Percentiles rank a stretch among this genome's conserved stretches.
These are phyloP conservation scores for Stegostoma tigrinum DNA, from an alignment of 2,113 vertebrate genomes.

Conservation along the genomic window DNA sequence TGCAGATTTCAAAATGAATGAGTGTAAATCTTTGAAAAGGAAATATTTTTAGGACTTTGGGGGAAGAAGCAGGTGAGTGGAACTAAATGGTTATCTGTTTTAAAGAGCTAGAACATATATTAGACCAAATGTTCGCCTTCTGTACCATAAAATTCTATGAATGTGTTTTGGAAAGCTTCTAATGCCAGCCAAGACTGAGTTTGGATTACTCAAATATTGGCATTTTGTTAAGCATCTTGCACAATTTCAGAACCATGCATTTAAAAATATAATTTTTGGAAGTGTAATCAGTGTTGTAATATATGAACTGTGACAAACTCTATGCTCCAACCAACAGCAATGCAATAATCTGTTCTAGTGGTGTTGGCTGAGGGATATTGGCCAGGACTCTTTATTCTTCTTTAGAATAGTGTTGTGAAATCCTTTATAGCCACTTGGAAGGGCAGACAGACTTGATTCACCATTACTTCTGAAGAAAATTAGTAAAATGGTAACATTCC, in stretches of 20 bases:
- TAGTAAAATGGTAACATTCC: no score
- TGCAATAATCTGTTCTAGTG: background rate
- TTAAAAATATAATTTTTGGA: background rate
- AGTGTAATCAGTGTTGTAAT: background rate
- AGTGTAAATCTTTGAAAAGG: background rate
- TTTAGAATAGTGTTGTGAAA: background rate
- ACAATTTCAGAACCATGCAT: no score
- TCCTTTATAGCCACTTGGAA: background rate
- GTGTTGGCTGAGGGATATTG: background rate
- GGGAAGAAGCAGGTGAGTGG: background rate
- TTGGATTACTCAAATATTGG: background rate
- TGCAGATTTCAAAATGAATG: background rate
- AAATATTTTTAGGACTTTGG: background rate
- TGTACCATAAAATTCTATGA: background rate
- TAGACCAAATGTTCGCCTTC: background rate
- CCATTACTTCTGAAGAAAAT: background rate
- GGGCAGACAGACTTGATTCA: background rate
- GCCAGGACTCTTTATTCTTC: background rate
- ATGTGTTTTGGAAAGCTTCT: background rate
- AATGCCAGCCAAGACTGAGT: background rate
- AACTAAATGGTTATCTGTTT: background rate
- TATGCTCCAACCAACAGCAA: background rate
- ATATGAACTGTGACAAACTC: background rate
- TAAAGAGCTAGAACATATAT: background rate
- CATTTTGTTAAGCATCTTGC: background rate